Conservation (phyloP, 2,113 vertebrate genomes). For the Mormoops blainvillei region DNA sequence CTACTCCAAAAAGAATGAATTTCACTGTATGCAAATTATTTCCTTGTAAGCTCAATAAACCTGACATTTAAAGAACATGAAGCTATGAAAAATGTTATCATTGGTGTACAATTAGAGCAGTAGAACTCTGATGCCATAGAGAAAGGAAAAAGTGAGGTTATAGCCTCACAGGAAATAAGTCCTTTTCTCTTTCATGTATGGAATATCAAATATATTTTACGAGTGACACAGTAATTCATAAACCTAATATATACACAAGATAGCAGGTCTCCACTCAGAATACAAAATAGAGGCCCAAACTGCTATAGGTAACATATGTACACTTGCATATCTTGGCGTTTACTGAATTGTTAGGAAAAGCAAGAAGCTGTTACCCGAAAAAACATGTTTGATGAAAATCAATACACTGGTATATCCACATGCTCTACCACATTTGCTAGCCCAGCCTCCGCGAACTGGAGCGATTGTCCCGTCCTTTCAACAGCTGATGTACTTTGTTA, state of each 20-base stretch:
- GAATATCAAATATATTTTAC: constrained; percentile 51
- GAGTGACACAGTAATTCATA: constrained; percentile 55
- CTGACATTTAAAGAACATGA: not conserved
- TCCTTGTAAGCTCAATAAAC: not conserved
- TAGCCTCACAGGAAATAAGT: not conserved
- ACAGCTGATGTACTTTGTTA: not conserved
- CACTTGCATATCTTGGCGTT: constrained; percentile 60
- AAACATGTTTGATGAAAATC: constrained; percentile 62
- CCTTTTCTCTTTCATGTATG: not conserved
- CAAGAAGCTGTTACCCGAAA: constrained; percentile 22
- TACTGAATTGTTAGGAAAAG: constrained; percentile 63
- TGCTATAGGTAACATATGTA: constrained; percentile 60
- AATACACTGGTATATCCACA: constrained; percentile 20
- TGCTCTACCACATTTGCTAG: not conserved
- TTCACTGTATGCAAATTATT: constrained; percentile 18
- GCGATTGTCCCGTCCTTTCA: not conserved
- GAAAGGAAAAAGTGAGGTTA: not conserved
- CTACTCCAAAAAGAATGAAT: not conserved
- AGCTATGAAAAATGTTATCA: constrained; percentile 14
- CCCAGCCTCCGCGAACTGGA: not conserved
- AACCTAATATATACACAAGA: not conserved
- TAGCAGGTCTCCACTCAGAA: constrained; percentile 52
- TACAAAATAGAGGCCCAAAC: not conserved
- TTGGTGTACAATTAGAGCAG: not conserved
- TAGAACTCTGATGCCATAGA: not conserved